A percentile compares a stretch with the other conserved stretches of the same genome.
Evolutionary conservation across 2,888 invertebrate genomes (phyloP).

Genomic region (Tetropium fuscum): DNA sequence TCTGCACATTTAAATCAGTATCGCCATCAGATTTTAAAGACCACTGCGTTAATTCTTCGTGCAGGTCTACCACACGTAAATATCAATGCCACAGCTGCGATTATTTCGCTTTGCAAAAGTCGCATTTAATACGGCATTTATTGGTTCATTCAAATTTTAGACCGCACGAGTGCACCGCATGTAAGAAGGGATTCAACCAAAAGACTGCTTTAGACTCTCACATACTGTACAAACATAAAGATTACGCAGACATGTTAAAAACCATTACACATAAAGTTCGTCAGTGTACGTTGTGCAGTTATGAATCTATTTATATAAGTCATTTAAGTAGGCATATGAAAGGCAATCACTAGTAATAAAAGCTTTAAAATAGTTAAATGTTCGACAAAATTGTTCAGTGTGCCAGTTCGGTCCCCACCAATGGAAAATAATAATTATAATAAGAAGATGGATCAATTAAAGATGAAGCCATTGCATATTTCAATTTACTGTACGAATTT

Average conservation of each 20-base stretch:
- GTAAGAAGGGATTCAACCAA: conserved; percentile 26
- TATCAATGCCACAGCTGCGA: conserved; percentile 9
- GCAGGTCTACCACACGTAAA: not conserved
- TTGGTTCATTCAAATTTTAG: conserved; percentile 13
- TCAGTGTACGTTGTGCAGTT: conserved; percentile 20
- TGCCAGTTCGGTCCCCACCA: too few species aligned
- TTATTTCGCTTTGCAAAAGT: conserved; percentile 6
- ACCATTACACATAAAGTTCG: conserved; percentile 27
- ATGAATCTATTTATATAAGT: conserved; percentile 16
- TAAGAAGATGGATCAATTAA: too few species aligned
- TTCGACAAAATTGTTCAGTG: too few species aligned
- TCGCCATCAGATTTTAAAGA: not conserved
- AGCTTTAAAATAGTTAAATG: too few species aligned
- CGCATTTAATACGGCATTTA: conserved; percentile 24
- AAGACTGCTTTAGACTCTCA: conserved; percentile 33
- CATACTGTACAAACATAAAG: conserved; percentile 26
- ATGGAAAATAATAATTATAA: too few species aligned
- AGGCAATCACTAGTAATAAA: not conserved
- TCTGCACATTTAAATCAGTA: conserved; percentile 29
- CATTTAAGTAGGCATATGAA: conserved; percentile 6
- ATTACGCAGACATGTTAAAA: conserved; percentile 12
- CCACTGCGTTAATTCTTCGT: too few species aligned
- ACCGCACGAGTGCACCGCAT: conserved; percentile 27
- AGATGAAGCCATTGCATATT: too few species aligned
- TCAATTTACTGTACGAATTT: too few species aligned